Base-by-base conservation (phyloP, 1,140 invertebrate species). In the Aphaenogaster floridana region DNA sequence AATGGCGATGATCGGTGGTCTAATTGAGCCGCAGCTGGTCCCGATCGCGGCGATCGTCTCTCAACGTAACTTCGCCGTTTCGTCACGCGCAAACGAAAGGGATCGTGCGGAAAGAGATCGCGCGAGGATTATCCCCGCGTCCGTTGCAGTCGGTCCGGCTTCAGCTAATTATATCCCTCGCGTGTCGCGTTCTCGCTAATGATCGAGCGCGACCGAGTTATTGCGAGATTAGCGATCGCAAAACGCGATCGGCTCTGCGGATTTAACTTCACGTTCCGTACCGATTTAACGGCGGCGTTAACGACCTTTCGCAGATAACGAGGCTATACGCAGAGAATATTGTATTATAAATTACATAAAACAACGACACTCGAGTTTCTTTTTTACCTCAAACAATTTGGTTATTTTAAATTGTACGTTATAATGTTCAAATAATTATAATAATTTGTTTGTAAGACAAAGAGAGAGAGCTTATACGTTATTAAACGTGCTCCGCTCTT, bases 1-100 rank as follows among this genome's bases (percentile, higher is more conserved):
- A 88, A 86, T 66, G 45, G 17, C 50, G 87, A 88, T 50, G 17
- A 61, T 78, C 71, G 72, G 68, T 57, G 52, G 50, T 57, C 34
- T 68, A 69, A 88, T 79, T 88, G 39, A n/a, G 50, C 39, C 48
- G 7, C 59, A 71, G n/a, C 59, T 50, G 42, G 45, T 54, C 63
- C 13, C 50, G 36, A 69, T 80, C 36, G 45, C 63, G n/a, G 9
- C 28, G 45, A 61, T 74, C 79, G 64, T 57, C 21, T 13, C 42
- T 36, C 42, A 15, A 36, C 42, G 76, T 71, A 57, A 42, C 54
- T 28, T 42, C 7, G 21, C 52, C 66, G 3, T 84, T 84, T 84
- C 66, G 64, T 36, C 64, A 81, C 21, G 28, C 52, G 9, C n/a
- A 45, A 81, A 57, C 42, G 63, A 81, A 57, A 59, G 54, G 80